Percentiles rank a stretch among this genome's conserved stretches.
These are phyloP conservation scores for Helicoverpa zea DNA, from an alignment of 1,140 invertebrate genomes.

Conservation along the genomic window DNA sequence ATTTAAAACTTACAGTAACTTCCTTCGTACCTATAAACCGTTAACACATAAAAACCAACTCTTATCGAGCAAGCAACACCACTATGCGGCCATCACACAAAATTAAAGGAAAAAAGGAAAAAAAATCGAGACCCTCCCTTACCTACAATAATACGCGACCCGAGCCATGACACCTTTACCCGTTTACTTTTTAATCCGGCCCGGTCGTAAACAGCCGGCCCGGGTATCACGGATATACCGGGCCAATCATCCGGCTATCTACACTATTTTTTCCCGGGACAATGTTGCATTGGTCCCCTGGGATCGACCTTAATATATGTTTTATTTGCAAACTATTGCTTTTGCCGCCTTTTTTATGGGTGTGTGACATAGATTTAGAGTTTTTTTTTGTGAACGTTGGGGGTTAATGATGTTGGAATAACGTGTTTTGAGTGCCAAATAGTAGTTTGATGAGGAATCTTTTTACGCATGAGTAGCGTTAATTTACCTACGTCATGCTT, in stretches of 20 bases:
- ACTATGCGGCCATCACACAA: slow-evolving; percentile 8
- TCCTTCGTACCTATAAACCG: too few species aligned
- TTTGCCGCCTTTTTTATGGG: slow-evolving; percentile 23
- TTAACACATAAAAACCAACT: slow-evolving; percentile 12
- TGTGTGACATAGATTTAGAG: slow-evolving; percentile 15
- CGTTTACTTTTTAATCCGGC: slow-evolving; percentile 74
- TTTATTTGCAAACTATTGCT: slow-evolving; percentile 59
- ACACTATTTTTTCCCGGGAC: slow-evolving; percentile 75
- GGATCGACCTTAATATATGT: slow-evolving; percentile 62
- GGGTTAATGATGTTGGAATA: background rate
- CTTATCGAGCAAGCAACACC: background rate
- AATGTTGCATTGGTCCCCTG: slow-evolving; percentile 62
- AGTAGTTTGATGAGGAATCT: too few species aligned
- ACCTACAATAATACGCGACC: slow-evolving; percentile 57
- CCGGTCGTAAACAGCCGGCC: slow-evolving; percentile 73
- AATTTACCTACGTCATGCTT: too few species aligned
- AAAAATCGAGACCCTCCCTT: slow-evolving; percentile 1
- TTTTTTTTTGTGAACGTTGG: background rate
- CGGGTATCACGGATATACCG: slow-evolving; percentile 75
- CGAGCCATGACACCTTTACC: slow-evolving; percentile 51
- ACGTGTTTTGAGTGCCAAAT: background rate
- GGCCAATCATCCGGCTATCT: slow-evolving; percentile 76
- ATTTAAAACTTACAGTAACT: too few species aligned
- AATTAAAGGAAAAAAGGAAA: slow-evolving; percentile 32
- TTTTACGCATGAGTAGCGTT: too few species aligned